A percentile compares a stretch with the other conserved stretches of the same genome.
phyloP scores from a whole-genome alignment of 2,797 vertebrate species.

The Tapera naevia region DNA sequence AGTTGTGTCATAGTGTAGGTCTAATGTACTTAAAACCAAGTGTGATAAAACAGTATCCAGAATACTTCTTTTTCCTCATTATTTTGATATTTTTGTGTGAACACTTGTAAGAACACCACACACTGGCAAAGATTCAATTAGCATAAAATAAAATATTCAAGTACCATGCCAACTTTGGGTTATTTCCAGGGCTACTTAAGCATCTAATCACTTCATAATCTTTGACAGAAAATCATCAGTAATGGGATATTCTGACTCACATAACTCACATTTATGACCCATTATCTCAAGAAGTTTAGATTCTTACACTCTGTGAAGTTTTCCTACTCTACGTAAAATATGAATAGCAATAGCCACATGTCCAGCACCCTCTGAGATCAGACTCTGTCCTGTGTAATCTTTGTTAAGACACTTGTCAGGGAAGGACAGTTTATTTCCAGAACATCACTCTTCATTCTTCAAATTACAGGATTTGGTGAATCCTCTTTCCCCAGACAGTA shows the following conservation, averaged over 20 bases:
- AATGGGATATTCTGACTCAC: not conserved
- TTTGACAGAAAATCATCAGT: not conserved
- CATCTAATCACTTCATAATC: not conserved
- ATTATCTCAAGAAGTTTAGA: not conserved
- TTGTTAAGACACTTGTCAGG: not conserved
- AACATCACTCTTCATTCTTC: not conserved
- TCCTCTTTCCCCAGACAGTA: not conserved
- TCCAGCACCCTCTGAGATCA: not conserved
- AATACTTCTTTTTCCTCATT: not conserved
- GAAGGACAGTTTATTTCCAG: not conserved
- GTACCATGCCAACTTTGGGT: not conserved
- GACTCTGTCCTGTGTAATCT: not conserved
- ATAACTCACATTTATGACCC: not conserved
- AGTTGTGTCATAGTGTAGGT: accelerated
- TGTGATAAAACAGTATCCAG: not conserved
- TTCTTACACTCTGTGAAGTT: not conserved
- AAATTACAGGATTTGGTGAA: not conserved
- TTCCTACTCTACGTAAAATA: not conserved
- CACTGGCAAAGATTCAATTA: not conserved
- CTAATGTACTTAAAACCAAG: not conserved
- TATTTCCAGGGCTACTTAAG: not conserved
- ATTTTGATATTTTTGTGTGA: not conserved
- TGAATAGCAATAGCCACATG: accelerated
- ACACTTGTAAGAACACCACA: not conserved
- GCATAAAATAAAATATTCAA: not conserved